Base-by-base conservation (phyloP, 2,113 vertebrate species). In the Rana temporaria region DNA sequence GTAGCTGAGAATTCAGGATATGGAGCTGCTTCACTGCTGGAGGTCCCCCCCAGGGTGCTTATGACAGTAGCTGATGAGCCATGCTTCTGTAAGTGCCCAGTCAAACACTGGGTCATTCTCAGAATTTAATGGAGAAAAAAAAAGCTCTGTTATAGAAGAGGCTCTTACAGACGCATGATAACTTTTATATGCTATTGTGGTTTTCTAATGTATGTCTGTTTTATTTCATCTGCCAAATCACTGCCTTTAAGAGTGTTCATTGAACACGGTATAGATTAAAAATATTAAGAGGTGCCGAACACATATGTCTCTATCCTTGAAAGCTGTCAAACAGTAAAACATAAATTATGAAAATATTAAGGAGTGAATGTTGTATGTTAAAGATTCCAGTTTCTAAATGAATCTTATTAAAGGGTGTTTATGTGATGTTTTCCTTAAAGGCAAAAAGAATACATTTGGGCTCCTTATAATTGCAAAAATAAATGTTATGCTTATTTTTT, bases 21-120 rank as follows among this genome's bases (percentile, higher is more conserved):
- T 18, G 84, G 86, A 87, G 90, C 88, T 80, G 91, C 84, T 87
- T 92, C 91, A 89, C 92, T 82, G 91, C 92, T 91, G 94, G 89
- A 91, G 89, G 79, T 84, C 30, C 87, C 88, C 91, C 93, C 92
- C 59, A 65, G 92, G 91, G 91, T 90, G 88, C 87, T 42, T 56
- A 70, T 89, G 91, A 89, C 90, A 88, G 90, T 88, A 90, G 91
- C 90, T 93, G 92, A 94, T 93, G 93, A 94, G 91, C 86, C 93
- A 86, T 91, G 89, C 92, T 90, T 91, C 87, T 85, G 90, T 92
- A 93, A 93, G 91, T 89, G 91, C 91, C 93, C 90, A 90, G 90
- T 87, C 90, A 93, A 93, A 93, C 88, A 89, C 86, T 63, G 80
- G 94, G 92, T 93, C 92, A 90, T 89, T 87, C 92, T 90, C 93